A percentile compares a stretch with the other conserved stretches of the same genome.
Conservation (phyloP, 2,113 vertebrate species). For the Isichthys henryi region DNA sequence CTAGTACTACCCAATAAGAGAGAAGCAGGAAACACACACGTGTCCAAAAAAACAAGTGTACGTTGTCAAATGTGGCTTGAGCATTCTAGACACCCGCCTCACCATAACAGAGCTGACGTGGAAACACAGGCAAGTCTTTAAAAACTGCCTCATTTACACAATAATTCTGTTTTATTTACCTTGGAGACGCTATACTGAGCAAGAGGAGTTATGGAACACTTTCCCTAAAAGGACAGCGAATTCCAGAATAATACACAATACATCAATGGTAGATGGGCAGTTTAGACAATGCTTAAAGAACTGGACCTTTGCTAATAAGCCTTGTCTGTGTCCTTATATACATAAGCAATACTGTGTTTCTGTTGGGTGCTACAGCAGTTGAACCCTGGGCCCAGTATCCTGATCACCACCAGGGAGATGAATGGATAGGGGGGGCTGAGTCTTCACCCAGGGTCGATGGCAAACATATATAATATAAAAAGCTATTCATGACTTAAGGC, state of each 20-base stretch:
- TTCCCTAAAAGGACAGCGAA: neutral
- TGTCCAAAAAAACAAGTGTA: neutral
- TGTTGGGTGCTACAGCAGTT: neutral
- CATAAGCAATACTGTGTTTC: neutral
- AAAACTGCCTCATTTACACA: neutral
- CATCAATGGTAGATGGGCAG: neutral
- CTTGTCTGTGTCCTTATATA: neutral
- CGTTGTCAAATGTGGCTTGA: neutral
- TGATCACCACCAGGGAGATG: neutral
- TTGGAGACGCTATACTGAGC: neutral
- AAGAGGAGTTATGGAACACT: neutral
- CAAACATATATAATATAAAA: neutral
- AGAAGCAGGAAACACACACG: neutral
- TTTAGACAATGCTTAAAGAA: neutral
- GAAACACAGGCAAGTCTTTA: neutral
- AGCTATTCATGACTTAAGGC: neutral
- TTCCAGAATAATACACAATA: neutral
- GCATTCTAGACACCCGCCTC: neutral
- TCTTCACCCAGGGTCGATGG: neutral
- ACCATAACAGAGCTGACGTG: neutral
- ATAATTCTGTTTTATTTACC: neutral
- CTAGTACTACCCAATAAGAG: neutral
- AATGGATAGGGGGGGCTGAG: neutral
- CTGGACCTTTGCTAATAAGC: neutral
- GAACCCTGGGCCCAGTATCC: neutral